Evolutionary conservation across 1,140 invertebrate genomes (phyloP), one percentile per base, ranked within the genome.

Genomic region (Ostrea denselamellosa): DNA sequence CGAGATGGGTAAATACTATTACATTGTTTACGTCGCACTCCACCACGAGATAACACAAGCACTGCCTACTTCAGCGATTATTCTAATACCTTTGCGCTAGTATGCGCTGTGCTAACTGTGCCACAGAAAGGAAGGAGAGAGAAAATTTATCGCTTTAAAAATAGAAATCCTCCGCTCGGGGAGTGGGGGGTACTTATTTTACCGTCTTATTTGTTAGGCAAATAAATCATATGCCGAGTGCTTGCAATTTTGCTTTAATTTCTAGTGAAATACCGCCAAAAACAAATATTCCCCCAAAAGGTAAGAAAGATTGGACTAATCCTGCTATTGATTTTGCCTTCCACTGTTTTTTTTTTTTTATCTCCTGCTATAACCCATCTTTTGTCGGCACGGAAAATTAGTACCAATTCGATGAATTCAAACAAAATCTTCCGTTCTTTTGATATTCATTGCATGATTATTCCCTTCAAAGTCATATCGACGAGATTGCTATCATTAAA

Each of bases 211-310:
- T 71, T 71, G 68, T 71, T 28, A 71, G 68, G 22, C 14, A 71
- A 71, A 71, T 71, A 71, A 71, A 71, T 71, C 68, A 28, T 28
- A 25, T 34, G 25, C 22, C 22, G 68, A 71, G 68, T 71, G 68
- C 68, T 71, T 71, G 68, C 68, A 71, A 71, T 71, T 71, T 71
- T 71, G 68, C 68, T 71, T 44, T 71, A 71, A 71, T 71, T 71
- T 71, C 56, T 71, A 22, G 8, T 8, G 68, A 71, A 71, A 71
- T 71, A 71, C 68, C 22, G 28, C 10, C 68, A 71, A 71, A 71
- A 71, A 25, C 68, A 71, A 71, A 71, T 71, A 71, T 28, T 12
- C 68, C 68, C 68, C 68, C 68, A 71, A 71, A 71, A 71, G 22
- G 68, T 14, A 34, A 28, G 22, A 22, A 34, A 71, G 68, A 71